Base-by-base conservation (phyloP, 2,113 vertebrate genomes). In the Bambusicola thoracicus region DNA sequence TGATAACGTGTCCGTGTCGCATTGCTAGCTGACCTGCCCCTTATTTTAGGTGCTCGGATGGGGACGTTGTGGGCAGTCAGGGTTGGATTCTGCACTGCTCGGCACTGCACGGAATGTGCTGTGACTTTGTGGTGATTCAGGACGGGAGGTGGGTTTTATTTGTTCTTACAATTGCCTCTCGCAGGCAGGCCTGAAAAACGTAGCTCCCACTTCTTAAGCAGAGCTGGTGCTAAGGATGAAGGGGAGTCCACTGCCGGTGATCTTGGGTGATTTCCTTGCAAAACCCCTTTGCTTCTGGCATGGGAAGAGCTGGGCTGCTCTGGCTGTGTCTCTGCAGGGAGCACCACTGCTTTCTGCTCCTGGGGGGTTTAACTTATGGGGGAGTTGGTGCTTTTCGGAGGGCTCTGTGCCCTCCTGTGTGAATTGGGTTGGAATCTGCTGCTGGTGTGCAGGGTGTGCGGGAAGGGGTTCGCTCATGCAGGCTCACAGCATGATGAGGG, bases 321-420 rank as follows among this genome's bases (percentile, higher is more conserved):
- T 22, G 44, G 44, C 9, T 46, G 8, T 46, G 19, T 46, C 19
- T 46, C 44, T 21, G 44, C 9, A 46, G 44, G 21, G 44, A 91
- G 93, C 85, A 84, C 25, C 2, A 67, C 68, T 29, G 65, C 4
- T 15, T 14, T 41, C 32, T 73, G 40, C 59, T 78, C 46, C 51
- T 16, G 22, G 16, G 4, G 40, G 59, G 59, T 34, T 29, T 48
- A 1, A 19, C 11, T 36, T 3, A 5, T 1, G 0, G 0, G 59
- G 77, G 21, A 34, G 46, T 69, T 18, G 4, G 85, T 11, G 34
- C 15, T 76, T n/a, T 20, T 40, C 17, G 7, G 63, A 30, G 65
- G 43, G 32, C 11, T 67, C 53, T 13, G 36, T 5, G 68, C 44
- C 55, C 1, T 13, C 29, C 0, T 2, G 53, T 21, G 2, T 0